A percentile compares a stretch with the other conserved stretches of the same genome.
Conservation (phyloP, 2,888 invertebrate species). For the Psylliodes chrysocephalus region DNA sequence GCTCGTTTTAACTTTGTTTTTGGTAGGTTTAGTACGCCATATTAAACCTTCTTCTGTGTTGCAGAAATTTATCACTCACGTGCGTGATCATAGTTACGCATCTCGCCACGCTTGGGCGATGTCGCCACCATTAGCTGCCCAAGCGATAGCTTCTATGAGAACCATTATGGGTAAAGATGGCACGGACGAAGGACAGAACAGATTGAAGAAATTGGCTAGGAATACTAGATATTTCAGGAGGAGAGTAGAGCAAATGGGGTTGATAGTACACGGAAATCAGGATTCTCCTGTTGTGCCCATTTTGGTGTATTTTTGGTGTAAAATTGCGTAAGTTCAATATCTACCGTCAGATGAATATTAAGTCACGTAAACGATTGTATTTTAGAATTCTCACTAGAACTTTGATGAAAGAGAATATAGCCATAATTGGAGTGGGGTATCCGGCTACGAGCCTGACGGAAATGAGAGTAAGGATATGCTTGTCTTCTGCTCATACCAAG, state of each 20-base stretch:
- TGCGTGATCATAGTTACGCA: constrained; percentile 85
- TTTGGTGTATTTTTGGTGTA: constrained; percentile 93
- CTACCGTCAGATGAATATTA: neutral
- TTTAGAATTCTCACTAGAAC: constrained; percentile 85
- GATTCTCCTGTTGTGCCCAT: constrained; percentile 98
- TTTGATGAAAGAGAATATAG: constrained; percentile 83
- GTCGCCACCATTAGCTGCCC: constrained; percentile 90
- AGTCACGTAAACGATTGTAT: constrained; percentile 10
- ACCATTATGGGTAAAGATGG: constrained; percentile 89
- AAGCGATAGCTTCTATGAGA: constrained; percentile 88
- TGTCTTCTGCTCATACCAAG: constrained; percentile 95
- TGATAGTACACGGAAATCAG: constrained; percentile 90
- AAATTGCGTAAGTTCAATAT: constrained; percentile 87
- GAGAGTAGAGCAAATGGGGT: constrained; percentile 86
- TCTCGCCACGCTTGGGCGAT: constrained; percentile 87
- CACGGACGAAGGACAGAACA: constrained; percentile 72
- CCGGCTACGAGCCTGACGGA: constrained; percentile 96
- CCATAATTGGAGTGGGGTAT: constrained; percentile 96
- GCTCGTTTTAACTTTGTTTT: too few relatives aligned
- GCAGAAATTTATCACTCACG: constrained; percentile 77
- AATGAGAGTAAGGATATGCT: constrained; percentile 92
- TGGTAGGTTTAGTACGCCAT: too few relatives aligned
- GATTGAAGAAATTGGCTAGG: constrained; percentile 77
- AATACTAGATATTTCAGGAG: constrained; percentile 86
- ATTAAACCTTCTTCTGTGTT: too few relatives aligned